Base-by-base conservation (phyloP, 2,797 vertebrate species). In the Buceros bicornis region DNA sequence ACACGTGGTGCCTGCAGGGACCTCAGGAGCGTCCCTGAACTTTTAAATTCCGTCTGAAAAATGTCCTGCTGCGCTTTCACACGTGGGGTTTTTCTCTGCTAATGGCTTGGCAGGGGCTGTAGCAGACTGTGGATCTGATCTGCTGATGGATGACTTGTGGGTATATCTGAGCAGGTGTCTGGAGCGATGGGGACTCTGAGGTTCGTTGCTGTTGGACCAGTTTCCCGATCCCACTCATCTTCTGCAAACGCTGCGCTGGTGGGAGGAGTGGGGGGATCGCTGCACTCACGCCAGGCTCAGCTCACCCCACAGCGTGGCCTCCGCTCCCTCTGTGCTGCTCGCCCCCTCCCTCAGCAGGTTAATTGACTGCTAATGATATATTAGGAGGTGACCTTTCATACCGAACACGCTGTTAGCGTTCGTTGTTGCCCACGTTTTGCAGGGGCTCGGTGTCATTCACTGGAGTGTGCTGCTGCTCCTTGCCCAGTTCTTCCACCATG, bases 241-340 rank as follows among this genome's bases (percentile, higher is more conserved):
- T 28, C 56, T 20, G 18, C 16, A n/a, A 15, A 16, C 0, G 24
- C 70, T 31, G 42, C 6, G 1, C 24, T 18, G 0, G 6, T 21
- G 43, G 67, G 77, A 64, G 57, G 37, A 42, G 51, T 5, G 13
- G 21, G 43, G 67, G 17, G 10, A 25, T n/a, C 0, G 5, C 89
- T 53, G 29, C 5, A 1, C 47, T 29, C 0, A 4, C 0, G 0
- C 40, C 0, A 15, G 19, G 42, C 25, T 79, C 26, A 4, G 43
- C 76, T 80, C 48, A 24, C 51, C 60, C 51, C 22, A 5, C 14
- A 8, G 33, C 60, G 10, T 53, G 45, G 43, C 61, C 66, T 29
- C 16, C 11, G 64, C 33, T 77, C 47, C 58, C 76, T 5, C 47
- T 3, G 40, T 21, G 73, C 57, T 11, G 14, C 16, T 72, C 66